Evolutionary conservation across 1,140 invertebrate genomes (phyloP).

Genomic region (Formica selysi): DNA sequence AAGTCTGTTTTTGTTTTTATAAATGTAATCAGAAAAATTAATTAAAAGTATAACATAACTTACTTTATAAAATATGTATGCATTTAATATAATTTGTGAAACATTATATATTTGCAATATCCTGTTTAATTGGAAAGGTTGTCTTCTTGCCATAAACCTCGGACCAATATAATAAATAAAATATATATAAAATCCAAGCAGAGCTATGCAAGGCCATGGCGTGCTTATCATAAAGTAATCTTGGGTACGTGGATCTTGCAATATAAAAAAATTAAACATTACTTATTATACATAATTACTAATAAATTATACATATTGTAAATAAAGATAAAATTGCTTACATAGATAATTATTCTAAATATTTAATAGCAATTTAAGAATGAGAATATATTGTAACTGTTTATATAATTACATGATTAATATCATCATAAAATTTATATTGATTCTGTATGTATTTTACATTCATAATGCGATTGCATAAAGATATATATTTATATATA

Average conservation of each 20-base stretch:
- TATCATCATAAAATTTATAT: neutral
- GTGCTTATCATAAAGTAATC: conserved; percentile 88
- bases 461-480: too few species aligned
- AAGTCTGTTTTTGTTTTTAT: neutral
- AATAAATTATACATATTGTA: conserved; percentile 2
- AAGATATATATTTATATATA: neutral
- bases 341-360: conserved; percentile 10
- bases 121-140: conserved; percentile 90
- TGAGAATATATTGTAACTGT: neutral
- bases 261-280: conserved; percentile 10
- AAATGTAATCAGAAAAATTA: neutral
- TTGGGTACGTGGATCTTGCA: conserved; percentile 88
- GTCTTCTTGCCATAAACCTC: conserved; percentile 90
- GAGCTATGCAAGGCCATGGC: conserved; percentile 86
- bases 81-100: conserved; percentile 89
- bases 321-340: neutral
- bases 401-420: neutral
- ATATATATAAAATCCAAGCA: conserved; percentile 90
- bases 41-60: conserved; percentile 69
- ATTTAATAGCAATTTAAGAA: neutral
- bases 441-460: too few species aligned
- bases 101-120: conserved; percentile 92
- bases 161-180: conserved; percentile 89
- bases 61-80: conserved; percentile 89
- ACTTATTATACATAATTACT: neutral